Base-by-base conservation (phyloP, 2,888 invertebrate genomes). In the Patella ulyssiponensis region DNA sequence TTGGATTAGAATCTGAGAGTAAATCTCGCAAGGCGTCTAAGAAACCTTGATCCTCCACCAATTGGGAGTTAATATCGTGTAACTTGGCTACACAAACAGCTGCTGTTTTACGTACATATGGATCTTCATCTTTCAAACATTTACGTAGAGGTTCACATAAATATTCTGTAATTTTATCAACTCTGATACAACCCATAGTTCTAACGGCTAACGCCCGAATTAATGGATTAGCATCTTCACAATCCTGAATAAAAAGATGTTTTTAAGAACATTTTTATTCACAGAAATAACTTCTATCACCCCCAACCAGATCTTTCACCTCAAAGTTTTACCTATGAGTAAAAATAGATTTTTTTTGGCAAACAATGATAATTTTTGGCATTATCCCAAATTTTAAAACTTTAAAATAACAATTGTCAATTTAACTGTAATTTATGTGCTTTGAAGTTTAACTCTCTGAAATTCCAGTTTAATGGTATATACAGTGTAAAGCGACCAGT, bases 141-240 rank as follows among this genome's bases (percentile, higher is more conserved):
- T 93, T 99, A 78, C 99, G 94, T 85, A 99, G 93, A 0, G 99
- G 99, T 91, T 99, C 99, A 92, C 99, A 99, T 69, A 99, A 93
- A 92, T 99, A 99, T 93, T 99, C 99, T 0, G 99, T 99, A 89
- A 99, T 99, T 93, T 99, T 99, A 93, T 99, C 99, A 77, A 99
- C 99, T 17, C 99, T 94, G 90, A 99, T 99, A 92, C 99, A 99
- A 76, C 99, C 99, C 99, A 99, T 99, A 23, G 99, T 99, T 79
- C 99, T 94, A 53, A 99, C 99, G 56, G 99, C 99, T 90, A 99
- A 93, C 2, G 99, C 99, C 85, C 99, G 94, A 91, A 99, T 99
- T 91, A 99, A 93, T 53, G 99, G 99, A 93, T 99, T 99, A 15
- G 98, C 97, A 93, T 99, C 99, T 93, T 99, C 99, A 93, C 99